Evolutionary conservation across 2,888 invertebrate genomes (phyloP).

Genomic region (Saturnia pavonia): DNA sequence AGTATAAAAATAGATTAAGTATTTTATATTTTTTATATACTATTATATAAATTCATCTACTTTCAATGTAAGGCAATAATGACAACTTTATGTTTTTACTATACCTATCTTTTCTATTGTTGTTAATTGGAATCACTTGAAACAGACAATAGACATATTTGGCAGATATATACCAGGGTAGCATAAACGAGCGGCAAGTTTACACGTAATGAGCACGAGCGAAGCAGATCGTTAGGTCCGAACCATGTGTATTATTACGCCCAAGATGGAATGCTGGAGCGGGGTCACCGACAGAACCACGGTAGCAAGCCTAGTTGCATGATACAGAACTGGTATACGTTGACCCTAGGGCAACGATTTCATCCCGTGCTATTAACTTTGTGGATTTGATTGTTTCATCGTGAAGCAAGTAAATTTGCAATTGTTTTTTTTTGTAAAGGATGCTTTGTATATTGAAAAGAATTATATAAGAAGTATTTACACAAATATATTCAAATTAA

Average conservation of each 20-base stretch:
- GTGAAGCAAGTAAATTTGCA: neutral
- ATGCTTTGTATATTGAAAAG: too few species aligned
- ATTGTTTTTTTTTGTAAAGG: neutral
- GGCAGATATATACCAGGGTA: constrained; percentile 40
- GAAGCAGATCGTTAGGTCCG: constrained; percentile 64
- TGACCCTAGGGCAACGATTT: constrained; percentile 60
- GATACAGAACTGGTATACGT: constrained; percentile 26
- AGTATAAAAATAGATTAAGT: too few species aligned
- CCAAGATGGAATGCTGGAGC: constrained; percentile 73
- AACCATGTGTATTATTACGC: constrained; percentile 78
- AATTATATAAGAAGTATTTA: too few species aligned
- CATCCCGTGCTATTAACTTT: constrained; percentile 23
- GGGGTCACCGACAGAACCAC: constrained; percentile 68
- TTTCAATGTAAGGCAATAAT: neutral
- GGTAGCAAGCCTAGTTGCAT: constrained; percentile 52
- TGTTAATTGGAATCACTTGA: neutral
- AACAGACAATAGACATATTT: neutral
- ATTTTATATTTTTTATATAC: too few species aligned
- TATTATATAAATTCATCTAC: neutral
- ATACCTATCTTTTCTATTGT: neutral
- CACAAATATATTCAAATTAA: too few species aligned
- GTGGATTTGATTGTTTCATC: constrained; percentile 16
- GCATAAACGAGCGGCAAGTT: constrained; percentile 51
- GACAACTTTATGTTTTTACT: neutral
- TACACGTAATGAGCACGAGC: constrained; percentile 70